phyloP scores from a whole-genome alignment of 2,888 invertebrate genomes.

The Clitarchus hookeri region DNA sequence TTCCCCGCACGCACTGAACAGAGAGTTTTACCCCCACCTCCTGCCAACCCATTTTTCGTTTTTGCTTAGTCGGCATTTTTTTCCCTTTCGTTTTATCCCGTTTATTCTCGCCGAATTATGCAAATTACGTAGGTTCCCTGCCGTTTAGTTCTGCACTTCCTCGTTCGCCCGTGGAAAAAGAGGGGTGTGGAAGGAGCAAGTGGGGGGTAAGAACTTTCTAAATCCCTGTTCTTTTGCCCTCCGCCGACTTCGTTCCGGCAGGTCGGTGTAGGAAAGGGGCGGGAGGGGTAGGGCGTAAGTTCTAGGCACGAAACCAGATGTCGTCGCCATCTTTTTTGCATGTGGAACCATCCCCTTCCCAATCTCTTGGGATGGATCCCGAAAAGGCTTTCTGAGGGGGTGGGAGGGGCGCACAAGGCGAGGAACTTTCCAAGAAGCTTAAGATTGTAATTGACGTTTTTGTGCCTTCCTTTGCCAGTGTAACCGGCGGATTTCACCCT shows the following conservation, averaged over 20 bases:
- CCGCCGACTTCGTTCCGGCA: not conserved
- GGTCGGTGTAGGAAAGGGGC: too few species aligned
- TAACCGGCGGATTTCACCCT: not conserved
- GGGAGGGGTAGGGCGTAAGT: not conserved
- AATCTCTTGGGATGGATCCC: not conserved
- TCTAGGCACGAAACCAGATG: not conserved
- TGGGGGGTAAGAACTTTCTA: not conserved
- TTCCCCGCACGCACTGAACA: not conserved
- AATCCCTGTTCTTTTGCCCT: slow-evolving; percentile 10
- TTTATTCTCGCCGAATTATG: slow-evolving; percentile 7
- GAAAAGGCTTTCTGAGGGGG: not conserved
- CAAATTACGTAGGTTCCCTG: slow-evolving; percentile 2
- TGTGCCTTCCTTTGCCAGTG: not conserved
- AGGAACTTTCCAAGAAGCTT: slow-evolving; percentile 14
- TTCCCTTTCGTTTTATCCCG: not conserved
- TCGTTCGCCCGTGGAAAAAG: not conserved
- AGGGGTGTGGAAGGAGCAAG: not conserved
- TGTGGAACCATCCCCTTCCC: not conserved
- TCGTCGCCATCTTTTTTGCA: slow-evolving; percentile 10
- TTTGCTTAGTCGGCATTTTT: not conserved
- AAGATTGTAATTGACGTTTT: slow-evolving; percentile 4
- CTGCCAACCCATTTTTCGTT: not conserved
- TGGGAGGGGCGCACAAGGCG: not conserved
- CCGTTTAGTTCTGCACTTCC: slow-evolving; percentile 2
- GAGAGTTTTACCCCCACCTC: not conserved